phyloP scores from a whole-genome alignment of 1,140 invertebrate species.

The Lasioglossum albipes region DNA sequence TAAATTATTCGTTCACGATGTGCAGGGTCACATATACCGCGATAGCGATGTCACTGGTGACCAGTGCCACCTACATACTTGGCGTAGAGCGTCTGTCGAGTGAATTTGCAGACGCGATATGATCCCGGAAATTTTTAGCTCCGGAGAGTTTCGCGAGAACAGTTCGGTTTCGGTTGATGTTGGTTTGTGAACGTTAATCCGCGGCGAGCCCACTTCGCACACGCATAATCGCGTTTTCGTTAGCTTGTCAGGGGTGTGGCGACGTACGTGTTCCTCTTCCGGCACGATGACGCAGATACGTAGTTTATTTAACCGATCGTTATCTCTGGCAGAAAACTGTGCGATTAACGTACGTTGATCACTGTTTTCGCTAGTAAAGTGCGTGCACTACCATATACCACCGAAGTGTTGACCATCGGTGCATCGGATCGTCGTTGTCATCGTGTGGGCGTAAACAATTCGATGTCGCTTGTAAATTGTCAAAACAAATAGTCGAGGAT shows the following conservation, averaged over 20 bases:
- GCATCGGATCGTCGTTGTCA: not conserved
- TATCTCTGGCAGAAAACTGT: conserved; percentile 34
- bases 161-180: not conserved
- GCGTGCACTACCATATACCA: not conserved
- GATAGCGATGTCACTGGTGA: conserved; percentile 23
- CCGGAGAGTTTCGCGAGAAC: not conserved
- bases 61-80: conserved; percentile 38
- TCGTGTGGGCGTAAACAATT: not conserved
- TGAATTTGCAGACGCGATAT: conserved; percentile 13
- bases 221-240: conserved; percentile 31
- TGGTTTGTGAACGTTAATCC: not conserved
- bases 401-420: not conserved
- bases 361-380: not conserved
- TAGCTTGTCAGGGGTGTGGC: conserved; percentile 58
- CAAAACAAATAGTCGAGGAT: not conserved
- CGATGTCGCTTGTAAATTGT: not conserved
- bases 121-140: not conserved
- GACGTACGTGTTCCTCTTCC: conserved; percentile 26
- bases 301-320: conserved; percentile 54
- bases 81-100: not conserved
- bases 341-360: conserved; percentile 13
- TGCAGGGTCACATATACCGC: conserved; percentile 10
- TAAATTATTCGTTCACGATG: conserved; percentile 3
- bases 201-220: not conserved
- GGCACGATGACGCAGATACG: conserved; percentile 54